These are phyloP conservation scores for Tylochromis polylepis DNA, from an alignment of 2,113 vertebrate species.

Conservation along the genomic window DNA sequence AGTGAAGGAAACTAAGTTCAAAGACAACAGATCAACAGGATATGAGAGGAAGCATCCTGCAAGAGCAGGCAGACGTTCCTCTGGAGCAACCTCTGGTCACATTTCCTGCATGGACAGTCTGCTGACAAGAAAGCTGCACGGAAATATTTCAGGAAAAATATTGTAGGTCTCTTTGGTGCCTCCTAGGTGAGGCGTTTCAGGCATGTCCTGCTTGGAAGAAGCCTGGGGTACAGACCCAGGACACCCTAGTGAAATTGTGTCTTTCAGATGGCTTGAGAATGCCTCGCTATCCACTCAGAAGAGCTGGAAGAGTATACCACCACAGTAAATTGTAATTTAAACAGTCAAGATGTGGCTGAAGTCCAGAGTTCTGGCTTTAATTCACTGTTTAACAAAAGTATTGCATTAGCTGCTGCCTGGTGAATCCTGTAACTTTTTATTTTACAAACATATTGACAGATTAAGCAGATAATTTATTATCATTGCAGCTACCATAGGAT, in stretches of 20 bases:
- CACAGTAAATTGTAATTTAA: neutral
- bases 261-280: neutral
- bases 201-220: neutral
- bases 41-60: neutral
- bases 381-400: neutral
- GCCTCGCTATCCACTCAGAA: neutral
- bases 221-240: neutral
- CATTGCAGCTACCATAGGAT: neutral
- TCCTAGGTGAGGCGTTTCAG: neutral
- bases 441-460: neutral
- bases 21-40: constrained; percentile 10
- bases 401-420: neutral
- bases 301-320: neutral
- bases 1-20: neutral
- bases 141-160: neutral
- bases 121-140: neutral
- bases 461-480: neutral
- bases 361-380: neutral
- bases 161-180: neutral
- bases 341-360: neutral
- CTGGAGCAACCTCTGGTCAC: neutral
- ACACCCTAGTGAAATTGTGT: neutral
- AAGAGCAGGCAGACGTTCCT: neutral
- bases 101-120: constrained; percentile 21
- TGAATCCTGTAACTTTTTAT: neutral